These are phyloP conservation scores for Mus caroli DNA, from an alignment of 2,797 vertebrate genomes.

Conservation along the genomic window DNA sequence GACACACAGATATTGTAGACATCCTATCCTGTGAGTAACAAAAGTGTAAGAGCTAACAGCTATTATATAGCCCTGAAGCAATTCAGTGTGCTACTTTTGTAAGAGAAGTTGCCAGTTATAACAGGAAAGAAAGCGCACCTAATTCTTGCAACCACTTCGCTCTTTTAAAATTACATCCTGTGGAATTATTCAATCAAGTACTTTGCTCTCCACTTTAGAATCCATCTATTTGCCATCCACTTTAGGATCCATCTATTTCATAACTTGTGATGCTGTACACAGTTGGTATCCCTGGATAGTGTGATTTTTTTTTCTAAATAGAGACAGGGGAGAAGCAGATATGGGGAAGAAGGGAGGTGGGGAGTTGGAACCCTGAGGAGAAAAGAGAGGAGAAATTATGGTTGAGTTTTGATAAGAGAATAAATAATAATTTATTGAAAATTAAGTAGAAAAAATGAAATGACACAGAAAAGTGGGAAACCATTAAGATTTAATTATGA, in stretches of 20 bases:
- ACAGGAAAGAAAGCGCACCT: not conserved
- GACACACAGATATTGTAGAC: not conserved
- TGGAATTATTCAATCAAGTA: slow-evolving; percentile 59
- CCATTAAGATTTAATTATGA: not conserved
- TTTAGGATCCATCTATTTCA: slow-evolving; percentile 8
- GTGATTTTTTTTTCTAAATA: too few relatives aligned
- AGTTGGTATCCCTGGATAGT: too few relatives aligned
- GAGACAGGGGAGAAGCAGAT: too few relatives aligned
- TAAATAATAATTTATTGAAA: not conserved
- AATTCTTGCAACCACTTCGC: slow-evolving; percentile 49
- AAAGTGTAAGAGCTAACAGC: slow-evolving; percentile 2
- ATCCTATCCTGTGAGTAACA: slow-evolving; percentile 21
- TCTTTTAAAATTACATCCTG: not conserved
- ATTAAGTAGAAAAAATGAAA: not conserved
- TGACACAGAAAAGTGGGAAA: not conserved
- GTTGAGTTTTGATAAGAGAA: not conserved
- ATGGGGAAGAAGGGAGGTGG: too few relatives aligned
- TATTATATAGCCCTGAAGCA: slow-evolving; percentile 54
- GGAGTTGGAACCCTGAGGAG: too few relatives aligned
- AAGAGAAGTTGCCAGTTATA: slow-evolving; percentile 16
- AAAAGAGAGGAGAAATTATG: too few relatives aligned
- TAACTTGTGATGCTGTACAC: too few relatives aligned
- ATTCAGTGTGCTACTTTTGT: slow-evolving; percentile 42
- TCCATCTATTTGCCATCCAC: not conserved
- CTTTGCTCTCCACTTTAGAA: slow-evolving; percentile 45